Conservation (phyloP, 2,797 vertebrate genomes). For the Eulemur rubriventer region DNA sequence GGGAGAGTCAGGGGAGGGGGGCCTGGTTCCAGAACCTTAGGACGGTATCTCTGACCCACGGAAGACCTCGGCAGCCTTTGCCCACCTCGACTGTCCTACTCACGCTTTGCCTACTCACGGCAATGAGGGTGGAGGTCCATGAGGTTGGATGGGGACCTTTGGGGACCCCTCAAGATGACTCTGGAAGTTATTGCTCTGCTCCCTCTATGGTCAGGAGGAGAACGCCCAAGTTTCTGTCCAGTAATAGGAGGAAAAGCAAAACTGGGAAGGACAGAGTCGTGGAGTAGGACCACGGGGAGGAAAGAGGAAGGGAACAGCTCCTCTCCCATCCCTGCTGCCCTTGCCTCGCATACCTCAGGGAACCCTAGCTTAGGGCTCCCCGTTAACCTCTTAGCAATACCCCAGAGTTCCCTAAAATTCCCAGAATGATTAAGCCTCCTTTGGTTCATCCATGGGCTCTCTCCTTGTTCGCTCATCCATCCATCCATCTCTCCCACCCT, state of each 20-base stretch:
- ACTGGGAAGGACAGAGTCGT: neutral
- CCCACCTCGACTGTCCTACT: neutral
- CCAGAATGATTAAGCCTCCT: neutral
- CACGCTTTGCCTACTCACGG: neutral
- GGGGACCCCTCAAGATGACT: neutral
- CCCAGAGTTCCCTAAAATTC: neutral
- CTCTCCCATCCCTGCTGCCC: neutral
- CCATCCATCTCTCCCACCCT: neutral
- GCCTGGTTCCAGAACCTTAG: neutral
- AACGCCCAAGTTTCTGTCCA: neutral
- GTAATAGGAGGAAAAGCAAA: neutral
- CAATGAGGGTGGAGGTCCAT: neutral
- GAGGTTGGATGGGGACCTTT: accelerated
- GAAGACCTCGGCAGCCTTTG: neutral
- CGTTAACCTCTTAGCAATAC: neutral
- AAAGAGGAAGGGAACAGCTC: neutral
- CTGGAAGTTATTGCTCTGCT: neutral
- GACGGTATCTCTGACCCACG: neutral
- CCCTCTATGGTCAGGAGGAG: neutral
- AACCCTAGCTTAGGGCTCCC: neutral
- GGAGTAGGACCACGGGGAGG: neutral
- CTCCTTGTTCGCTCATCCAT: neutral
- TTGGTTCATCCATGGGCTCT: neutral
- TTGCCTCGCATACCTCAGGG: neutral
- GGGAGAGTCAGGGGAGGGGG: neutral